These are phyloP conservation scores for Diachasmimorpha longicaudata DNA, from an alignment of 1,140 invertebrate species.

Conservation along the genomic window DNA sequence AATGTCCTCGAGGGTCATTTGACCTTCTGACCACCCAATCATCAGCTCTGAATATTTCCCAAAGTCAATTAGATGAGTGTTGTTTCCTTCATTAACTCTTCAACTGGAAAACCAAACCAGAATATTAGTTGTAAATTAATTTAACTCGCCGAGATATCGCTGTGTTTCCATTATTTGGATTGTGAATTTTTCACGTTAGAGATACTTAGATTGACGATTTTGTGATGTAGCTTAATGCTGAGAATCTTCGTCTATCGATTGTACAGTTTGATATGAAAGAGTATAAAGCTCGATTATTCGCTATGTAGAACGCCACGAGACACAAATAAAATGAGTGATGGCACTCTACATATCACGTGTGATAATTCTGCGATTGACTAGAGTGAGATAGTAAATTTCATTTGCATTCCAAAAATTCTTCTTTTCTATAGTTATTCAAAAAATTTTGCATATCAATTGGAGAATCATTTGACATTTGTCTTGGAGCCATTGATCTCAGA, in stretches of 20 bases:
- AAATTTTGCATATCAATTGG: background rate
- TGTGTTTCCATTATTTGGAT: background rate
- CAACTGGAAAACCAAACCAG: too few relatives aligned
- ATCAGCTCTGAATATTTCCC: too few relatives aligned
- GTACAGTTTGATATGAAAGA: constrained; percentile 10
- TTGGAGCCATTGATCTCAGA: background rate
- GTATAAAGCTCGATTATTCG: background rate
- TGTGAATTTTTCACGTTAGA: background rate
- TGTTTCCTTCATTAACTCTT: too few relatives aligned
- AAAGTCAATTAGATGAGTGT: too few relatives aligned
- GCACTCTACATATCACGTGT: constrained; percentile 12
- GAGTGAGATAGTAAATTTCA: background rate
- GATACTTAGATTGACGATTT: background rate
- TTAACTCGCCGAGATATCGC: background rate
- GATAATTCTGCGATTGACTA: background rate
- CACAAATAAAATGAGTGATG: background rate
- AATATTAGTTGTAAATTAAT: too few relatives aligned
- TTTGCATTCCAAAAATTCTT: background rate
- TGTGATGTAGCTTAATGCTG: background rate
- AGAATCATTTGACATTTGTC: background rate
- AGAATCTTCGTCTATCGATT: background rate
- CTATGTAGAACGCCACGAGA: background rate
- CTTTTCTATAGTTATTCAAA: background rate
- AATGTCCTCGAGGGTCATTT: too few relatives aligned
- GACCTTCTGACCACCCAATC: too few relatives aligned